Conservation (phyloP, 2,113 vertebrate genomes). For the Brienomyrus brachyistius region DNA sequence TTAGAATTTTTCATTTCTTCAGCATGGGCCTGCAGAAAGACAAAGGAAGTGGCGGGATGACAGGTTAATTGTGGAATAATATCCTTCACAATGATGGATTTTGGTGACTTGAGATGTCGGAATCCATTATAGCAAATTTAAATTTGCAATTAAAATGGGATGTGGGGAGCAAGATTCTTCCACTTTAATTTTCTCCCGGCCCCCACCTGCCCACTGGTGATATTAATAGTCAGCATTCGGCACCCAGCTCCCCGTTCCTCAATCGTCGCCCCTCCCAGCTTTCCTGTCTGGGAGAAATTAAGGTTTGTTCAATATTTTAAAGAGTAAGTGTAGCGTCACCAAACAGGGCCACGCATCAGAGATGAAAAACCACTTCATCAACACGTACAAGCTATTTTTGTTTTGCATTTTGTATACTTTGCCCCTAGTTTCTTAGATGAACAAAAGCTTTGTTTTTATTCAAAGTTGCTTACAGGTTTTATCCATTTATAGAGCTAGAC, state of each 20-base stretch:
- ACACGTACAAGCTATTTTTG: background rate
- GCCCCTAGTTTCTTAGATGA: background rate
- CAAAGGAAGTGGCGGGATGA: constrained; percentile 51
- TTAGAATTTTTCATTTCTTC: constrained; percentile 68
- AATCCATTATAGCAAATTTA: constrained; percentile 68
- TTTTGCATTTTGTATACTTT: constrained; percentile 1
- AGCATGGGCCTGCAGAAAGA: constrained; percentile 56
- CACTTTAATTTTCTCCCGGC: constrained; percentile 54
- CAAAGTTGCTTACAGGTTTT: background rate
- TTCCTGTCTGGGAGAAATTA: constrained; percentile 42
- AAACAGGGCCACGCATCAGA: background rate
- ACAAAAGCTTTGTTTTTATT: background rate
- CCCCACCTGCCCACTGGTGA: constrained; percentile 42
- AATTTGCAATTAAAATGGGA: constrained; percentile 72
- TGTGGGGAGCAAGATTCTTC: constrained; percentile 56
- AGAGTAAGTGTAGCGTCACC: constrained; percentile 29
- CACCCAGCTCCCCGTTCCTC: constrained; percentile 38
- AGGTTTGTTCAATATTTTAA: constrained; percentile 54
- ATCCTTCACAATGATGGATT: constrained; percentile 75
- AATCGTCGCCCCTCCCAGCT: constrained; percentile 37
- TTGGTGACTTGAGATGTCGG: constrained; percentile 73
- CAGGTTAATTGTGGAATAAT: constrained; percentile 76
- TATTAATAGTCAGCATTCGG: constrained; percentile 60
- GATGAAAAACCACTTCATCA: background rate
- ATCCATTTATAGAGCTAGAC: background rate